Base-by-base conservation (phyloP, 1,140 invertebrate species). In the Zeugodacus cucurbitae region DNA sequence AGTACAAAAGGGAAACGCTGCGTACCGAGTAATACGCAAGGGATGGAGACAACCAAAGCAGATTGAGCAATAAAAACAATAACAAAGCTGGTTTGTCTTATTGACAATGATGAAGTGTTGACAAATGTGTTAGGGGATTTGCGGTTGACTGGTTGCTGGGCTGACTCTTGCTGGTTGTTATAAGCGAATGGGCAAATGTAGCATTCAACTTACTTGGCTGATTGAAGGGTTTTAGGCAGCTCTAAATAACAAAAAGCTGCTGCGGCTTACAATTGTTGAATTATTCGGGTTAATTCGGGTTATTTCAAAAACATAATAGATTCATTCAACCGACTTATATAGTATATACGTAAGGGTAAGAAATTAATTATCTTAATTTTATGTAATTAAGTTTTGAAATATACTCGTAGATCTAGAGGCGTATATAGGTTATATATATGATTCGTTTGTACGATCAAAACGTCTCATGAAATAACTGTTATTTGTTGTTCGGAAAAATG, bases 41-140 rank as follows among this genome's bases (percentile, higher is more conserved):
- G 44, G 37, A 48, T 11, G 74, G 37, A 48, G n/a, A 14, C 41
- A 82, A 22, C 41, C 44, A 48, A 48, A 44, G 74, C 74, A 48
- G 37, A 82, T 82, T 82, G 74, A 48, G 34, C 14, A 82, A 82
- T 82, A 82, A 82, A 48, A 82, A 82, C 74, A 82, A 82, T 48
- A 82, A 54, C 74, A 82, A 82, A 29, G 22, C 74, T 54, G 74
- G 74, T 8, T 20, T 48, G 37, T 82, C 74, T 82, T 82, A 82
- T 87, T 90, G 91, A 92, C 91, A 92, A 91, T 91, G 91, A 92
- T 90, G 90, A 92, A 92, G 91, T 92, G 91, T 92, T 92, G 91
- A 92, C 91, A 92, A 92, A 92, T 92, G 90, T 92, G 91, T 91
- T 91, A 90, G 90, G 90, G 91, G 91, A 92, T 92, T 92, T 92